Base-by-base conservation (phyloP, 1,140 invertebrate genomes). In the Fopius arisanus region DNA sequence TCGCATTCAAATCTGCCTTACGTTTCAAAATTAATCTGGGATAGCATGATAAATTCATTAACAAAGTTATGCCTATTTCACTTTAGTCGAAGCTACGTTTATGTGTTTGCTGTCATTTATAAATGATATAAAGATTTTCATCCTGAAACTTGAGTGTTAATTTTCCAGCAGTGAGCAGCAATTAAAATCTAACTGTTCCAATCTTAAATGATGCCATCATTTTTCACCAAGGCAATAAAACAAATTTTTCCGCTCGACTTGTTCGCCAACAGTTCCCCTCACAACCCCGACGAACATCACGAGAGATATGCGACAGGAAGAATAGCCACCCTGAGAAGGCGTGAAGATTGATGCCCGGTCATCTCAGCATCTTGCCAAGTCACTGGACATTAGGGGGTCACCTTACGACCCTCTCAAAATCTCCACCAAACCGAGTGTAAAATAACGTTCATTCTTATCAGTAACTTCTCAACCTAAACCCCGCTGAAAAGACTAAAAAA, bases 351-450 rank as follows among this genome's bases (percentile, higher is more conserved):
- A 82, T 82, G 80, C 74, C 54, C 77, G 74, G 81, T 48, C 81
- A 81, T 82, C 79, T 79, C 77, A 78, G 78, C 81, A 78, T 81
- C 81, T 81, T 81, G 80, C 78, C 81, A 69, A 81, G 80, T 82
- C 81, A 82, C 81, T 77, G 78, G 80, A 81, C 81, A 80, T 82
- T 81, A 80, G 76, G 78, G 80, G 79, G 78, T 75, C 68, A 37
- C 43, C 43, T 48, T 48, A 67, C 16, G 12, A 14, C 37, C 16
- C 37, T 48, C 72, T 70, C 73, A 51, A 69, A 29, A 43, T 43
- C 29, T 51, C 31, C 73, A 63, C 70, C 77, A 81, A 82, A 77
- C 79, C 78, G 80, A 79, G 81, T 82, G 80, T 82, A 82, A 82
- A 82, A 82, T 80, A 80, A 76, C 81, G 80, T 81, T 82, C 81